Evolutionary conservation across 2,797 vertebrate species (phyloP).

Genomic region (Synaphobranchus kaupii): DNA sequence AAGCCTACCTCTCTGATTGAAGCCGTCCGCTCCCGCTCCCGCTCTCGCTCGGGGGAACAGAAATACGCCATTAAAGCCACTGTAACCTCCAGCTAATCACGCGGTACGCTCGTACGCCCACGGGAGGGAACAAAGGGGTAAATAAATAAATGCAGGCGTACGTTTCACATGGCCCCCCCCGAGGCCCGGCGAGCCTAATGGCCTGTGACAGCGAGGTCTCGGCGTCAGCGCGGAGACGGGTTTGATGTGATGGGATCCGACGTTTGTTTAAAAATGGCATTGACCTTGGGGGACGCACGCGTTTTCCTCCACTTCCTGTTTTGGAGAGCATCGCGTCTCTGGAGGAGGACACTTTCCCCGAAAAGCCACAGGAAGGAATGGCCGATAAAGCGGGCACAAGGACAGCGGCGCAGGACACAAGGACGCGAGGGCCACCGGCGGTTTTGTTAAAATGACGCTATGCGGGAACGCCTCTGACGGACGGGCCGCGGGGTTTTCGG

Average conservation of each 20-base stretch:
- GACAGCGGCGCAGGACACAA: neutral
- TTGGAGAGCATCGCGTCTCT: neutral
- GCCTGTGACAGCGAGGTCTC: slow-evolving; percentile 16
- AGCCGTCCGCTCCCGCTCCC: neutral
- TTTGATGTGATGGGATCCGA: slow-evolving; percentile 21
- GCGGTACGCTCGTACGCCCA: neutral
- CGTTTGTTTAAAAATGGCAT: neutral
- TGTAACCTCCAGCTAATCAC: neutral
- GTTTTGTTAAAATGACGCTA: neutral
- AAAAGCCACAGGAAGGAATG: neutral
- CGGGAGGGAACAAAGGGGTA: neutral
- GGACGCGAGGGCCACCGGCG: neutral
- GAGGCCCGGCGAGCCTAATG: slow-evolving; percentile 7
- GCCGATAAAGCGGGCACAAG: neutral
- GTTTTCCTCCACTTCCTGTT: neutral
- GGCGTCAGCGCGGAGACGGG: neutral
- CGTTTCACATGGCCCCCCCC: neutral
- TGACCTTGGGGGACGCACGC: neutral
- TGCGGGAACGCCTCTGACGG: neutral
- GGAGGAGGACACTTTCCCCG: neutral
- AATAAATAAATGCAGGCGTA: neutral
- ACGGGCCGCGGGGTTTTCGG: no score
- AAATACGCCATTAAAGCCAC: neutral
- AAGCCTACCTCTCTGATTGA: neutral
- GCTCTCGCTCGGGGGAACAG: neutral